Evolutionary conservation across 2,888 invertebrate genomes (phyloP), one percentile per base, ranked within the genome.

Genomic region (Pegoplata infirma): DNA sequence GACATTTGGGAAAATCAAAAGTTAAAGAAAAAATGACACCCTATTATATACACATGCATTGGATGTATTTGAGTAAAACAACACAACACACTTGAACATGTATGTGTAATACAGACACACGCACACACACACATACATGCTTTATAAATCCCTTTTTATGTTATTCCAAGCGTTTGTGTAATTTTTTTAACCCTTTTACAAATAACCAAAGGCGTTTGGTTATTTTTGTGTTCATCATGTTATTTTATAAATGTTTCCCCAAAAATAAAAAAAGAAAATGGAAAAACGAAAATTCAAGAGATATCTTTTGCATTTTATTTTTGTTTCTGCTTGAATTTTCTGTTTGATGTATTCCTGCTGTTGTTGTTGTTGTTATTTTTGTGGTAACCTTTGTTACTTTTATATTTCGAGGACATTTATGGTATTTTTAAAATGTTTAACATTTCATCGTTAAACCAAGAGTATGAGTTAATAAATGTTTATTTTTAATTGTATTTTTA

Each of bases 201-300:
- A 79, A 78, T 64, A 76, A 66, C 81, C 78, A 46, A 55, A 73
- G 81, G 81, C 76, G 56, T 68, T 78, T 67, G 77, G 69, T 66
- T 77, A 58, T 77, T 80, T 74, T 63, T 75, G 51, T 69, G 73
- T 69, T 80, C 49, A 56, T 55, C 40, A 64, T 75, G 63, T 75
- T 63, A 55, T 66, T 58, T 59, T 58, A 44, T 28, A 46, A n/a
- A n/a, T n/a, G n/a, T 47, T 47, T 21, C 5, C 10, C 19, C 28
- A 63, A 23, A 17, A 56, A 51, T 23, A 51, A 51, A 23, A 25
- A 14, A 51, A 21, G 21, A 36, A 40, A 28, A n/a, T n/a, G n/a
- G n/a, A n/a, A n/a, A n/a, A n/a, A n/a, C n/a, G n/a, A n/a, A n/a
- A n/a, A n/a, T n/a, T 19, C 16, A 61, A 47, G 14, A 23, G 25